Base-by-base conservation (phyloP, 2,888 invertebrate species). In the Drosophila emarginata region DNA sequence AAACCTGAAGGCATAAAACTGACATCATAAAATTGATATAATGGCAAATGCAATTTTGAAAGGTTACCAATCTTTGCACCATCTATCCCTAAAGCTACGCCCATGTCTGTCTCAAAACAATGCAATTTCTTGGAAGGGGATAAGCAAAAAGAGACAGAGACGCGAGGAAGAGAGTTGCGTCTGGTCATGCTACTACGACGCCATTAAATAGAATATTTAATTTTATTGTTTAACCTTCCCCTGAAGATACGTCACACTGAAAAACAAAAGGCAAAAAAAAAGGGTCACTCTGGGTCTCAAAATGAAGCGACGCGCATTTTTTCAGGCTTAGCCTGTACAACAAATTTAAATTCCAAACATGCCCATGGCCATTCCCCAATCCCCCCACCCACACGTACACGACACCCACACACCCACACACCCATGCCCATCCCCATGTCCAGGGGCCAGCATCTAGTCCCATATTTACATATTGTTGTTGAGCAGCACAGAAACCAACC, bases 131-230 rank as follows among this genome's bases (percentile, higher is more conserved):
- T 21, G 37, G 32, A 32, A 1, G 32, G 32, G 32, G 11, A 9
- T 32, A 11, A 32, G 32, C 32, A 9, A 21, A 21, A 28, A 12
- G 15, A n/a, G n/a, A 12, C n/a, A 5, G 58, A 40, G 15, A 26
- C n/a, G 23, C 4, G 12, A 15, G 53, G 12, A n/a, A n/a, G n/a
- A 6, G 26, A 52, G 66, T 61, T 56, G 72, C 85, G 75, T 79
- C 79, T 73, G 69, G 79, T 67, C 45, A 18, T 18, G 45, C 69
- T 77, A 61, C 78, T 65, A 70, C 83, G 70, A 56, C 56, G 72
- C 84, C 87, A 88, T 88, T 84, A 88, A 88, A 78, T 83, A 72
- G 88, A 84, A 84, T 84, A 86, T 83, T 86, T 84, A 86, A 84
- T 84, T 84, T 84, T 83, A 88, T 88, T 88, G 84, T 77, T 71